These are phyloP conservation scores for Ara ararauna DNA, from an alignment of 2,797 vertebrate species.

Conservation along the genomic window DNA sequence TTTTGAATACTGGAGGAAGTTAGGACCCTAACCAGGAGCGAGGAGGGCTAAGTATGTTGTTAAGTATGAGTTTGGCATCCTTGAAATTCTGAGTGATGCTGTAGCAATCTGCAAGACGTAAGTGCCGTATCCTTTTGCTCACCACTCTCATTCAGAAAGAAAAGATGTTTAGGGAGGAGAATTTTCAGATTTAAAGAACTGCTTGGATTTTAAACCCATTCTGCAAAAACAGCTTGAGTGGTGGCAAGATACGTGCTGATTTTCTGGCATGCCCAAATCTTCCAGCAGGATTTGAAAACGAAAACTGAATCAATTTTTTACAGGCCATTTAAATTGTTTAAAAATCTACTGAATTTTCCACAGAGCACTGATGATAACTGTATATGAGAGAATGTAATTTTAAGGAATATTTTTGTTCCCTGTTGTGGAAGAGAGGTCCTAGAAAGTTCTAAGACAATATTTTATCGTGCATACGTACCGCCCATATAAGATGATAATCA, in stretches of 20 bases:
- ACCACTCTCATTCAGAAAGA: not conserved
- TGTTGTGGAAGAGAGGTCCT: not conserved
- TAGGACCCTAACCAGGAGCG: not conserved
- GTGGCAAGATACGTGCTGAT: not conserved
- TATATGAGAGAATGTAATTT: not conserved
- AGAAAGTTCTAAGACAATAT: not conserved
- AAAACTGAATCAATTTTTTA: not conserved
- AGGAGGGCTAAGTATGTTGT: not conserved
- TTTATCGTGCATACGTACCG: conserved; percentile 78
- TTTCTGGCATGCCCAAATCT: not conserved
- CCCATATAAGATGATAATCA: conserved; percentile 89
- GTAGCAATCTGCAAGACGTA: not conserved
- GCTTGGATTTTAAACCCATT: not conserved
- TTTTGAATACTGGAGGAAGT: not conserved
- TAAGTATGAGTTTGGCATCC: not conserved
- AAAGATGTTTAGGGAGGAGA: not conserved
- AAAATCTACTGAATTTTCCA: not conserved
- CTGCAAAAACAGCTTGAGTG: not conserved
- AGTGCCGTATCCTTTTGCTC: not conserved
- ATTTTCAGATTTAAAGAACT: not conserved
- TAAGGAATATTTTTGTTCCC: not conserved
- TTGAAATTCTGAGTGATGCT: not conserved
- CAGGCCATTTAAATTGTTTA: not conserved
- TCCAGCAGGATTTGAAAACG: not conserved
- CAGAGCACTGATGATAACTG: not conserved